Conservation (phyloP, 2,888 invertebrate genomes). For the Acrocyrtus sp. region DNA sequence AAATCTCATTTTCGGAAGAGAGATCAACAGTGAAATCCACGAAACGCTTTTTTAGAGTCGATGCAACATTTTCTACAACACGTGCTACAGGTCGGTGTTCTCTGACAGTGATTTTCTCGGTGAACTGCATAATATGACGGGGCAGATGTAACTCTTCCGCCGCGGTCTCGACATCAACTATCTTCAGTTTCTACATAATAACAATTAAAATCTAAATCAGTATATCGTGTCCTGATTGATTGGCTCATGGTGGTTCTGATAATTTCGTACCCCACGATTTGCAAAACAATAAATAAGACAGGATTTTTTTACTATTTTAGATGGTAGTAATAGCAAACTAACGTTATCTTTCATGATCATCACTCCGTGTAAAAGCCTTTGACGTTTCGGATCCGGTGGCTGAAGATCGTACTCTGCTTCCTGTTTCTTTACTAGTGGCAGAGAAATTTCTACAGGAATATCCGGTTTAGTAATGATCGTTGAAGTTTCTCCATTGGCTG, state of each 20-base stretch:
- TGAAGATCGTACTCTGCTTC: slow-evolving; percentile 78
- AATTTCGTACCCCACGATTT: neutral
- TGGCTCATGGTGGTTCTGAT: neutral
- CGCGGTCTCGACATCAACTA: slow-evolving; percentile 90
- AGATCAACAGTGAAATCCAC: slow-evolving; percentile 85
- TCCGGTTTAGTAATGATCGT: slow-evolving; percentile 86
- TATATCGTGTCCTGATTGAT: neutral
- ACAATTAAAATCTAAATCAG: neutral
- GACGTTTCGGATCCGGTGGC: slow-evolving; percentile 88
- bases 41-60: slow-evolving; percentile 64
- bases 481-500: slow-evolving; percentile 98
- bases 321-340: slow-evolving; percentile 41
- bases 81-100: slow-evolving; percentile 59
- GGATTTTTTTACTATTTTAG: slow-evolving; percentile 1
- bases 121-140: slow-evolving; percentile 79
- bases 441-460: slow-evolving; percentile 90
- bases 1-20: slow-evolving; percentile 91
- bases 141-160: slow-evolving; percentile 84
- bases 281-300: neutral
- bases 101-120: slow-evolving; percentile 66
- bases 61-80: slow-evolving; percentile 55
- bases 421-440: slow-evolving; percentile 83
- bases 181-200: slow-evolving; percentile 75
- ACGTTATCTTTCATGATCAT: slow-evolving; percentile 87
- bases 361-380: slow-evolving; percentile 88